Evolutionary conservation across 2,113 vertebrate genomes (phyloP).

Genomic region (Trogon surrucura): DNA sequence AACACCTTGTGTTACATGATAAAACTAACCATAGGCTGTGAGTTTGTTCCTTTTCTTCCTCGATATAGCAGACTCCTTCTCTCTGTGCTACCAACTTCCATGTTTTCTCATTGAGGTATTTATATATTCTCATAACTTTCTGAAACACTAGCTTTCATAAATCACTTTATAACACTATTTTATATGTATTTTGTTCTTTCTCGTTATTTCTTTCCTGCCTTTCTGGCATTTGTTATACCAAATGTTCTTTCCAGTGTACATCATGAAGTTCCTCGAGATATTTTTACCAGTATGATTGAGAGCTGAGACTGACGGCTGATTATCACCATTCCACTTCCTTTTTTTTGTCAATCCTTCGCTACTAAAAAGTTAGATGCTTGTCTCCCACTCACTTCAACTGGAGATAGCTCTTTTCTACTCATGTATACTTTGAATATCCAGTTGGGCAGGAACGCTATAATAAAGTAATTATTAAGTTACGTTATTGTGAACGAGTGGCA

Average conservation of each 20-base stretch:
- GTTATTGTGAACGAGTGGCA: not conserved
- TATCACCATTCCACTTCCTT: not conserved
- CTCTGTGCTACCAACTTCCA: not conserved
- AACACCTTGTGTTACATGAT: slow-evolving; percentile 28
- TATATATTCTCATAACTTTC: not conserved
- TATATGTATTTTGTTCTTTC: not conserved
- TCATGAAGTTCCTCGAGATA: not conserved
- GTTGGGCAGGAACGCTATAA: not conserved
- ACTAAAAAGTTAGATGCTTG: not conserved
- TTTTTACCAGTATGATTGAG: slow-evolving; percentile 16
- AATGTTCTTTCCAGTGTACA: not conserved
- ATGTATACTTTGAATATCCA: not conserved
- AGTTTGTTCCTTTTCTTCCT: not conserved
- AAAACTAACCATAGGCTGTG: not conserved
- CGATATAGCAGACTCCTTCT: not conserved
- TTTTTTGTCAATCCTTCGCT: not conserved
- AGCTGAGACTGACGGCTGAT: slow-evolving; percentile 35
- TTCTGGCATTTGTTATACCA: not conserved
- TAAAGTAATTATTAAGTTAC: not conserved
- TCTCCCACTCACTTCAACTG: not conserved
- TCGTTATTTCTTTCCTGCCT: not conserved
- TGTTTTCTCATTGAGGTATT: not conserved
- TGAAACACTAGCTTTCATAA: not conserved
- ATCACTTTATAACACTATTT: not conserved
- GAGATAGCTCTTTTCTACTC: not conserved